Base-by-base conservation (phyloP, 2,797 vertebrate species). In the Steatocranus sp. region DNA sequence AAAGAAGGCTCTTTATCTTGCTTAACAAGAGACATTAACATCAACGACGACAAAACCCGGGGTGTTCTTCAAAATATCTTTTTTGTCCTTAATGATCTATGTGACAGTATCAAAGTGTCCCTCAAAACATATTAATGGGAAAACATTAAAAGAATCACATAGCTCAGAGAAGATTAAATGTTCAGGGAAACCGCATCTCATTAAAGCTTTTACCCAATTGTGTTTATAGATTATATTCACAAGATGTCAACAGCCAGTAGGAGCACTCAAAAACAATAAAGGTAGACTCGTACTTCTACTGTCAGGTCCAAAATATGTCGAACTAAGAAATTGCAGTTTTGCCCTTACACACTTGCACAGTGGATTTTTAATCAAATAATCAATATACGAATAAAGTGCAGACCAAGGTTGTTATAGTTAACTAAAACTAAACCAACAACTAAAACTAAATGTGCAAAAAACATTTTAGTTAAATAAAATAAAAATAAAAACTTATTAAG, bases 1-100 rank as follows among this genome's bases (percentile, higher is more conserved):
- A 90, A 82, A 90, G 27, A 74, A 74, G 32, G 50, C 36, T 36
- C 20, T 86, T 85, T 81, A 76, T 85, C 79, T 81, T 77, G 30
- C 36, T 84, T 79, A 87, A 87, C 70, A 80, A 92, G 83, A 89
- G 23, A 63, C 11, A 23, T 86, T 79, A 66, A 17, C 68, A 83
- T 85, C 82, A 83, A 56, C 4, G 34, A 75, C 27, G 38, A 49
- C 43, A 66, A 79, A 78, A 78, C 49, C 63, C 30, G 2, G 51
- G 18, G 54, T 49, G 14, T 70, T 53, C 41, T 38, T 75, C 8
- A 36, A 38, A 54, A 80, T 74, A 11, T 27, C 9, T 30, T 43
- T 61, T 76, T 27, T 48, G 5, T 61, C 15, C 17, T 15, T 73
- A 36, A 18, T 27, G 5, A 58, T 79, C 7, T 76, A 9, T 66